Base-by-base conservation (phyloP, 2,113 vertebrate species). In the Suncus etruscus region DNA sequence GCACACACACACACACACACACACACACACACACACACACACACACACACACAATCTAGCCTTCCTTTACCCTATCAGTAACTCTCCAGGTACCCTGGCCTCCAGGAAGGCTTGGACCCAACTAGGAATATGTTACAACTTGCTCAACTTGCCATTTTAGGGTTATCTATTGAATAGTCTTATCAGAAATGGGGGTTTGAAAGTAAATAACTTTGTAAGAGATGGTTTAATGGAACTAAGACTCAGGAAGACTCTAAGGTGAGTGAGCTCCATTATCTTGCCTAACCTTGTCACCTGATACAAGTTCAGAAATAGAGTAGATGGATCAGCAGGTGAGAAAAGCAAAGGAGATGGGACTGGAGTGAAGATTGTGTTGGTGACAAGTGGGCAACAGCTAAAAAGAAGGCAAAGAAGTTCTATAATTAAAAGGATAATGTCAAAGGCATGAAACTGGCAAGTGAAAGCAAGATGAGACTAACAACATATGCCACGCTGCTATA, bases 121-220 rank as follows among this genome's bases (percentile, higher is more conserved):
- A 3, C 6, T 66, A 73, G 48, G 47, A 83, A 63, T 32, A 11
- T 8, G 51, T 32, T 0, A 0, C 10, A 66, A 54, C n/a, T 12
- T 69, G 45, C 25, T 68, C 77, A 77, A 24, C 48, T 85, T 77
- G 50, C 50, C 72, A 48, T 91, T 66, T 45, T 45, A 73, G 66
- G 16, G 50, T 39, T 32, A 20, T 63, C 24, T 22, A 72, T 76
- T 54, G 39, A 32, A 88, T 32, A 24, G 48, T n/a, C 25, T 75
- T 63, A 91, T 74, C n/a, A 83, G 68, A 90, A 86, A 79, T 58
- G 22, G 12, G 86, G 9, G 6, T 32, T 15, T 68, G 15, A 63
- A 83, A 83, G 48, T 31, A 78, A 90, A n/a, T 29, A 8, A 0
- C 75, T 83, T 87, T 84, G 32, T 54, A 25, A 70, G 48, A 81